Evolutionary conservation across 2,797 vertebrate genomes (phyloP), one percentile per base, ranked within the genome.

Genomic region (Natrix natrix): DNA sequence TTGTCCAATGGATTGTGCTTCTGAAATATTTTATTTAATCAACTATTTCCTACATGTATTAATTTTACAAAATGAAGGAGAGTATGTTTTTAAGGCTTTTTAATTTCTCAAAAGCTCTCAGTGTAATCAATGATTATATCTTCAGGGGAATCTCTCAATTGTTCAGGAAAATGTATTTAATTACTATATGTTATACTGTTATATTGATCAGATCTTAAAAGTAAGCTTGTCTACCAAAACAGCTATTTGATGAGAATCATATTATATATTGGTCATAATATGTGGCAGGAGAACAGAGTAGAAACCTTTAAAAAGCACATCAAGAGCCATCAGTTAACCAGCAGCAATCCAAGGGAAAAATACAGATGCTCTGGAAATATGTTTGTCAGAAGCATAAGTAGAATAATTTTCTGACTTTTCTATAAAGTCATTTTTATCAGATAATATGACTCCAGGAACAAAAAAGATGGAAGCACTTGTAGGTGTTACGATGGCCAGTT

Each of bases 381-480:
- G 26, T 90, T 60, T 52, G 56, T 13, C 69, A 88, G n/a, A 86
- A 48, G 54, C 52, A 55, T 20, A 57, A 10, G 86, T 60, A 88
- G 86, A 90, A 59, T 86, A 90, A 0, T 0, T 7, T 69, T 32
- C 66, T 90, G 8, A 32, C 10, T 69, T 91, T 90, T 61, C 92
- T 57, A 86, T 12, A 91, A 90, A 52, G 6, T 91, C 86, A 54
- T 13, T 87, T 95, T 89, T 94, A 60, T 89, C 87, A 91, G 20
- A 66, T 57, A 69, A 20, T 17, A 88, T 93, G 87, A 54, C 74
- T 83, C 63, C 54, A 94, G 13, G 20, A 10, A 92, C 1, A 2
- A 48, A 59, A 92, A 94, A 90, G 87, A 94, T 91, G 55, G 8
- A 93, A 26, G 26, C 54, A 37, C 56, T 93, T 20, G 60, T 91